A percentile compares a stretch with the other conserved stretches of the same genome.
Evolutionary conservation across 2,888 invertebrate species (phyloP).

Genomic region (Zaprionus bogoriensis): DNA sequence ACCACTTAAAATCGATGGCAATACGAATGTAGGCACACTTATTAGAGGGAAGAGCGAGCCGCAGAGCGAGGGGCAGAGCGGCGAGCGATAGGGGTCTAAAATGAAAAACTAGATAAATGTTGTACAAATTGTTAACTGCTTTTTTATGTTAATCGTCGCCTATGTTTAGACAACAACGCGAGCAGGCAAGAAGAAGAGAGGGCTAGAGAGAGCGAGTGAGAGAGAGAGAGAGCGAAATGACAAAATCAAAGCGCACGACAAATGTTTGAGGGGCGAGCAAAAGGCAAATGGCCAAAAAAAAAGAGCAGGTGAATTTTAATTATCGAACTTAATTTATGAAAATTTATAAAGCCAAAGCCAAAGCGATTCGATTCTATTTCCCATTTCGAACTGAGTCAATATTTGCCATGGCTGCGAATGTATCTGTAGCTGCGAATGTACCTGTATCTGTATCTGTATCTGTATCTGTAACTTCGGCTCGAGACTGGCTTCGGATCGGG

Average conservation of each 20-base stretch:
- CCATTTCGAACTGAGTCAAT: slow-evolving; percentile 22
- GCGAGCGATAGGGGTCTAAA: slow-evolving; percentile 21
- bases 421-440: neutral
- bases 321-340: slow-evolving; percentile 39
- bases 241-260: slow-evolving; percentile 61
- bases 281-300: slow-evolving; percentile 27
- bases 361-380: slow-evolving; percentile 24
- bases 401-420: neutral
- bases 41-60: neutral
- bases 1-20: slow-evolving; percentile 64
- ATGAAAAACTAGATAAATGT: slow-evolving; percentile 75
- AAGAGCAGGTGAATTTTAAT: slow-evolving; percentile 39
- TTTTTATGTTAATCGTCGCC: slow-evolving; percentile 72
- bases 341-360: slow-evolving; percentile 17
- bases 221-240: slow-evolving; percentile 41
- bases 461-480: neutral
- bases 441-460: neutral
- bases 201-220: neutral
- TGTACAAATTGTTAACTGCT: slow-evolving; percentile 77
- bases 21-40: slow-evolving; percentile 40
- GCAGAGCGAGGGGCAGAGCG: neutral
- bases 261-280: slow-evolving; percentile 33
- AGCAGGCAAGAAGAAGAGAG: slow-evolving; percentile 24
- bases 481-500: neutral
- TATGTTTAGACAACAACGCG: slow-evolving; percentile 54